Evolutionary conservation across 2,797 vertebrate species (phyloP), one percentile per base, ranked within the genome.

Genomic region (Neosalanx taihuensis): DNA sequence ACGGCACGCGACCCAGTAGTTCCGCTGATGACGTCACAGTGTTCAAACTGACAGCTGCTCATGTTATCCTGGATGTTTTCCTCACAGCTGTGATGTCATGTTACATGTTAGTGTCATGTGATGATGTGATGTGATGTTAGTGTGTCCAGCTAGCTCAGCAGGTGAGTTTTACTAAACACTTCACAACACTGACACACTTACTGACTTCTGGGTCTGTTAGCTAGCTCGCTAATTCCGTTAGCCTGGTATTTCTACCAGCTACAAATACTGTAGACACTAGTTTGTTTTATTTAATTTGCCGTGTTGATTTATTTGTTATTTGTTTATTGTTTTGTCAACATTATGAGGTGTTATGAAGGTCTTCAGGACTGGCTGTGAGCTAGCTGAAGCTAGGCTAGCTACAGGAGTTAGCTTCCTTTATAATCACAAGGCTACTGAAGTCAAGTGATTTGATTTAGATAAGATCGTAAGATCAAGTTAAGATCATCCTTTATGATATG

Each of bases 61-160:
- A n/a, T n/a, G 6, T n/a, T 46, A 56, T 17, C 51, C 4, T 17
- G 51, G n/a, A 56, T 56, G 37, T 26, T 65, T 5, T 31, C 29
- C 23, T 26, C 23, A 26, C 23, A 26, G 23, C 23, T 26, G 7
- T 51, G 46, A 30, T 31, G 65, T 10, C 17, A 67, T 67, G 65
- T 17, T 1, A 67, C 23, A 26, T 26, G 23, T 26, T 26, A 26
- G 23, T 26, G 23, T 26, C 23, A 26, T 26, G 23, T 26, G 23
- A 26, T 26, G 23, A 1, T 26, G 7, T 51, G 46, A 30, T 31
- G 65, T 10, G 29, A 67, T 67, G 65, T 17, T 1, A 67, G 17
- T 67, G 35, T 53, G 26, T 31, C 53, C 35, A 17, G 62, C 62
- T 65, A 65, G 26, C 49, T 57, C 35, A 23, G 26, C n/a, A 70